Evolutionary conservation across 2,113 vertebrate species (phyloP).

Genomic region (Falco punctatus): DNA sequence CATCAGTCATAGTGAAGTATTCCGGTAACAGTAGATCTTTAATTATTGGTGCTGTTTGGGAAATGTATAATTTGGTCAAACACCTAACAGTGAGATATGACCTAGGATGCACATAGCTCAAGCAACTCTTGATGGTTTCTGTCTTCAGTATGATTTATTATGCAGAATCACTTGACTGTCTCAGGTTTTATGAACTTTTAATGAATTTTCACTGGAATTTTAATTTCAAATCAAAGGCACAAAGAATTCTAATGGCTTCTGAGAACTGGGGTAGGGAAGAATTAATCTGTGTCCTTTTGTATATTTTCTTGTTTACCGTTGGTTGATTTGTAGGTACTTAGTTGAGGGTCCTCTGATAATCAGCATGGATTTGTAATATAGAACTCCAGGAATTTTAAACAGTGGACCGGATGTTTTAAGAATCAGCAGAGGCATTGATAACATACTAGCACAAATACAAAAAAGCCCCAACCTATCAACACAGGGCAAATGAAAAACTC

Average conservation of each 20-base stretch:
- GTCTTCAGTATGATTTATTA: constrained; percentile 46
- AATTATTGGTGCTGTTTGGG: neutral
- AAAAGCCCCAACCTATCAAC: constrained; percentile 39
- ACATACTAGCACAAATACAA: constrained; percentile 54
- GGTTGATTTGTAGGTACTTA: constrained; percentile 58
- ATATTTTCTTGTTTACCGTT: constrained; percentile 53
- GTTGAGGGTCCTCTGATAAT: constrained; percentile 69
- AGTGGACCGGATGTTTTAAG: constrained; percentile 67
- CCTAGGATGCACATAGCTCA: neutral
- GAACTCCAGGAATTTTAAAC: constrained; percentile 59
- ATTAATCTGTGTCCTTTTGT: constrained; percentile 29
- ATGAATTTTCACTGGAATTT: constrained; percentile 43
- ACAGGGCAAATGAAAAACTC: constrained; percentile 45
- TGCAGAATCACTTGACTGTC: constrained; percentile 33
- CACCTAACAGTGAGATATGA: neutral
- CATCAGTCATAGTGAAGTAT: neutral
- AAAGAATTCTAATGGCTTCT: constrained; percentile 64
- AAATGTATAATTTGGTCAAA: constrained; percentile 20
- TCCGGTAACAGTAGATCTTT: neutral
- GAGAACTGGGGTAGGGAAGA: constrained; percentile 40
- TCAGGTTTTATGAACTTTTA: constrained; percentile 49
- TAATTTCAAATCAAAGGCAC: constrained; percentile 61
- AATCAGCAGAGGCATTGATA: constrained; percentile 38
- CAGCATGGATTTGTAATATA: constrained; percentile 30
- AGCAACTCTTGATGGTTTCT: constrained; percentile 42